Percentiles rank a stretch among this genome's conserved stretches.
Conservation (phyloP, 2,113 vertebrate genomes). For the Oreotragus oreotragus region DNA sequence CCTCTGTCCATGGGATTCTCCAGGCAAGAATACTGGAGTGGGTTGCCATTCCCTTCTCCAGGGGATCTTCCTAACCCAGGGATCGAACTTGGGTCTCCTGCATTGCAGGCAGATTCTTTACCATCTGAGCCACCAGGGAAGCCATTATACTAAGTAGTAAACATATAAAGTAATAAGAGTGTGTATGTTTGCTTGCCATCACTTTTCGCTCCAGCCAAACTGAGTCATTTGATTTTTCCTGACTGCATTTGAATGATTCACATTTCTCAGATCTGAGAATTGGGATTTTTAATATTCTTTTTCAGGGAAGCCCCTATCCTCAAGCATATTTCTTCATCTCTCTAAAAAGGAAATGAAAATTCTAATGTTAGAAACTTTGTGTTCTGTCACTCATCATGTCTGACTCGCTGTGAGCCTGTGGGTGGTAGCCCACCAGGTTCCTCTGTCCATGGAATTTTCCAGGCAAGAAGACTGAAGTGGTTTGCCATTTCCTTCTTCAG, state of each 20-base stretch:
- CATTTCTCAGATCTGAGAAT: slow-evolving; percentile 1
- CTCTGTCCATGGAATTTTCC: background rate
- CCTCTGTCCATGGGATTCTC: background rate
- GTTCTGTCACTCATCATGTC: rapidly evolving
- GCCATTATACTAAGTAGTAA: background rate
- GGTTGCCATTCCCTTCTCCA: background rate
- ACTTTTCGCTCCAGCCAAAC: background rate
- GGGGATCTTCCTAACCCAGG: background rate
- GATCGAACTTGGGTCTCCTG: background rate
- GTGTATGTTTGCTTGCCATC: background rate
- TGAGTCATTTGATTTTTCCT: background rate
- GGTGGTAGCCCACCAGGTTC: background rate
- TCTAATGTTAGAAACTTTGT: background rate
- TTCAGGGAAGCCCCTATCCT: background rate
- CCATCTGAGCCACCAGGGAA: background rate
- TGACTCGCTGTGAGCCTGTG: background rate
- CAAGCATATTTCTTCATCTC: background rate
- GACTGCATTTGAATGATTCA: background rate
- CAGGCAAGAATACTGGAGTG: background rate
- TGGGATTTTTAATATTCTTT: background rate
- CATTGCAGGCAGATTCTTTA: background rate
- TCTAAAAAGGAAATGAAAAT: background rate
- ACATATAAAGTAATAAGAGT: background rate
- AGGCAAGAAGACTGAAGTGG: background rate
- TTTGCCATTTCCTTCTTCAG: background rate